A percentile compares a stretch with the other conserved stretches of the same genome.
Conservation (phyloP, 2,113 vertebrate genomes). For the Gallinago media region DNA sequence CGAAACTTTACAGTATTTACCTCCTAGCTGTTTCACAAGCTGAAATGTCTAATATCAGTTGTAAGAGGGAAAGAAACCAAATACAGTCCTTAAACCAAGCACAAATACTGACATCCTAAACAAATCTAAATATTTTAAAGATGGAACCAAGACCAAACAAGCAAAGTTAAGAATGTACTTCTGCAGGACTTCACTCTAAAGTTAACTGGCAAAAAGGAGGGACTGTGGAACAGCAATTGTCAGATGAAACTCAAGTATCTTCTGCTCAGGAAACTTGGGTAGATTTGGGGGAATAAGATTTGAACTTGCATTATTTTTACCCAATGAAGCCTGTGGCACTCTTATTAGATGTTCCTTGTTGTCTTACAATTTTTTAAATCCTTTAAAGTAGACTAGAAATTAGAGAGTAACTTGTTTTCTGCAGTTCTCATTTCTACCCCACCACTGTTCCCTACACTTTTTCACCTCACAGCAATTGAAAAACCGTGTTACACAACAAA, state of each 20-base stretch:
- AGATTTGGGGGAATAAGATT: background rate
- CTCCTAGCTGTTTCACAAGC: background rate
- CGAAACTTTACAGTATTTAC: background rate
- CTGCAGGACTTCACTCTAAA: background rate
- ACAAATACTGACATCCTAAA: background rate
- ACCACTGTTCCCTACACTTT: background rate
- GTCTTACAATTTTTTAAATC: background rate
- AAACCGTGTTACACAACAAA: background rate
- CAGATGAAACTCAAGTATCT: background rate
- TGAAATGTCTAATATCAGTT: background rate
- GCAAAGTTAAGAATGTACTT: background rate
- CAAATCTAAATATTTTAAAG: conserved; percentile 3
- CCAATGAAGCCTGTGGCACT: background rate
- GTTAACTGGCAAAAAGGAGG: background rate
- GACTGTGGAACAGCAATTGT: background rate
- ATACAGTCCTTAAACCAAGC: background rate
- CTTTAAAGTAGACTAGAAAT: background rate
- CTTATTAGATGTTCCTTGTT: background rate
- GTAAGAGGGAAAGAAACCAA: background rate
- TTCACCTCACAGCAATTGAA: background rate
- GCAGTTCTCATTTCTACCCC: background rate
- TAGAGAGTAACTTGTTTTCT: background rate
- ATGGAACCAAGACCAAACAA: background rate
- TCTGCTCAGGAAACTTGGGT: background rate
- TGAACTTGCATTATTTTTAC: background rate